Evolutionary conservation across 2,888 invertebrate genomes (phyloP).

Genomic region (Cephus rjabovi): DNA sequence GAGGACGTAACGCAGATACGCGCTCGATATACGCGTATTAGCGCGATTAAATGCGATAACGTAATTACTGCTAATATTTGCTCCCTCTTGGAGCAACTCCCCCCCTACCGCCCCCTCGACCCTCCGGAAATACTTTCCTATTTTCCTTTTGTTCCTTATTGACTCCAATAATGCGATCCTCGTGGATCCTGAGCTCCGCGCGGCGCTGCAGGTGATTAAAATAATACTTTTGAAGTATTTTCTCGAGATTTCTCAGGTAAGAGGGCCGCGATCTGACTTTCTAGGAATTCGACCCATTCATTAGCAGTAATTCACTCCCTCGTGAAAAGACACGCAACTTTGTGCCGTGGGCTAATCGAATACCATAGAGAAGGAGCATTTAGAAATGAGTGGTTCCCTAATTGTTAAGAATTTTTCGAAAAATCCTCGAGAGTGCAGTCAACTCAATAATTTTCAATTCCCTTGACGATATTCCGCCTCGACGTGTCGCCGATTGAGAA

Average conservation of each 20-base stretch:
- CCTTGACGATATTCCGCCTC: neutral
- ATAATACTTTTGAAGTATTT: neutral
- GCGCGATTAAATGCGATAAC: constrained; percentile 56
- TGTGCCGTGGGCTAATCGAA: neutral
- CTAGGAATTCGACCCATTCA: neutral
- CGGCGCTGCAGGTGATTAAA: neutral
- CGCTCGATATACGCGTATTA: constrained; percentile 53
- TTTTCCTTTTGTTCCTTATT: neutral
- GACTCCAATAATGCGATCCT: neutral
- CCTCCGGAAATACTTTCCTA: neutral
- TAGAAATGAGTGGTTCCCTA: neutral
- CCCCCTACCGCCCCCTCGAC: too few relatives aligned
- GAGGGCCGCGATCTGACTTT: neutral
- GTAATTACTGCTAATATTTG: constrained; percentile 57
- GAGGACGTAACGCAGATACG: constrained; percentile 59
- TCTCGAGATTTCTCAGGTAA: neutral
- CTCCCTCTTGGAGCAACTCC: constrained; percentile 25
- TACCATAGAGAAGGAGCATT: neutral
- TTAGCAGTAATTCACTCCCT: neutral
- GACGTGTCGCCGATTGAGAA: neutral
- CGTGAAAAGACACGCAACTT: neutral
- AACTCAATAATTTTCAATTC: neutral
- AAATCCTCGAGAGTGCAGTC: neutral
- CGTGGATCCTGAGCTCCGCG: too few relatives aligned
- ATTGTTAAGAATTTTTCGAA: neutral